Percentiles rank a stretch among this genome's conserved stretches.
Evolutionary conservation across 2,888 invertebrate species (phyloP).

Genomic region (Clitarchus hookeri): DNA sequence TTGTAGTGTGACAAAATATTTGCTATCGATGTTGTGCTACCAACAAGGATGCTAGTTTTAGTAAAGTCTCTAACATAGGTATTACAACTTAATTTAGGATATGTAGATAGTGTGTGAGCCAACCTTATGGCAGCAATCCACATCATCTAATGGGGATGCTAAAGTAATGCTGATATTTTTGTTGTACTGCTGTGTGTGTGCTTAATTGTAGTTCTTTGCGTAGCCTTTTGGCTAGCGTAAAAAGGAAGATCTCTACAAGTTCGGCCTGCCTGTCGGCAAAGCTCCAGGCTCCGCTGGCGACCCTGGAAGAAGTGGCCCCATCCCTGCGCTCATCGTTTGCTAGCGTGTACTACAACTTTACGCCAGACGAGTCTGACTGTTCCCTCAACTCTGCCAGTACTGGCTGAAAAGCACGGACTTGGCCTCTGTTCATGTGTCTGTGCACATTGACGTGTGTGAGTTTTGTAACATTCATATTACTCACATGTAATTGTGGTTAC

Average conservation of each 20-base stretch:
- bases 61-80: no score
- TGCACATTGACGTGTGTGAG: neutral
- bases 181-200: neutral
- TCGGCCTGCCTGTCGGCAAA: conserved; percentile 29
- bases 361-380: conserved; percentile 39
- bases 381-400: conserved; percentile 39
- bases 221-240: conserved; percentile 19
- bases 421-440: neutral
- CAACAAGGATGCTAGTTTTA: no score
- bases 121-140: neutral
- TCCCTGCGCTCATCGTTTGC: conserved; percentile 49
- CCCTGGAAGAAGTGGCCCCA: conserved; percentile 49
- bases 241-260: conserved; percentile 37
- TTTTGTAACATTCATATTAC: neutral
- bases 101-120: no score
- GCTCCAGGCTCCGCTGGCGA: conserved; percentile 48
- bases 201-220: neutral
- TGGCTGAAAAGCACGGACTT: neutral
- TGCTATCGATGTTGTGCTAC: no score
- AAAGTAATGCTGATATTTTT: neutral
- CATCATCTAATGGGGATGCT: neutral
- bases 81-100: no score
- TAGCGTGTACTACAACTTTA: conserved; percentile 45
- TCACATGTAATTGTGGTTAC: neutral
- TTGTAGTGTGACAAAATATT: no score